A percentile compares a stretch with the other conserved stretches of the same genome.
Conservation (phyloP, 2,113 vertebrate species). For the Ciconia maguari region DNA sequence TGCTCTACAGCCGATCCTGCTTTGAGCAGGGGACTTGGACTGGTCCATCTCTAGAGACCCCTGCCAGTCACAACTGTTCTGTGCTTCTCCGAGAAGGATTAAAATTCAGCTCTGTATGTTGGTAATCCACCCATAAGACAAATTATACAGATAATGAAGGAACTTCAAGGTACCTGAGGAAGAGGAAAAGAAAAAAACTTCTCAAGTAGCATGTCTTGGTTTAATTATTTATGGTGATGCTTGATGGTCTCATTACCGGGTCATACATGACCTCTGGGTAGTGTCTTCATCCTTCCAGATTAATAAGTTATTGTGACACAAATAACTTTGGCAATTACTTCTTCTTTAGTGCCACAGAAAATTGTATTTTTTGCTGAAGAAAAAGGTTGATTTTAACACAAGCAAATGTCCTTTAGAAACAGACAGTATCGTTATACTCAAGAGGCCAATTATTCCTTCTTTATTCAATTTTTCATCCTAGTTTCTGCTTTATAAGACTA, state of each 20-base stretch:
- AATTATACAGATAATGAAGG: not conserved
- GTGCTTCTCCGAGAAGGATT: not conserved
- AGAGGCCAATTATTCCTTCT: constrained; percentile 68
- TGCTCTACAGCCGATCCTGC: not conserved
- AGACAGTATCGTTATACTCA: constrained; percentile 56
- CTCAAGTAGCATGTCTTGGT: not conserved
- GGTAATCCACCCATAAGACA: not conserved
- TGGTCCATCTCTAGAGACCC: not conserved
- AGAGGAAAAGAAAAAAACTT: not conserved
- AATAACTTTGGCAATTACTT: constrained; percentile 24
- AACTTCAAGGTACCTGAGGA: not conserved
- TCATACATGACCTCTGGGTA: constrained; percentile 46
- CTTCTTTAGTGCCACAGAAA: not conserved
- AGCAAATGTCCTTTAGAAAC: constrained; percentile 62
- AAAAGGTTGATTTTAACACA: constrained; percentile 37
- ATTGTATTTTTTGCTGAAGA: not conserved
- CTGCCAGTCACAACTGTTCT: not conserved
- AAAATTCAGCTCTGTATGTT: not conserved
- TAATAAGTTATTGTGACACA: constrained; percentile 46
- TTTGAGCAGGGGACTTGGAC: not conserved
- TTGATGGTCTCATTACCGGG: constrained; percentile 41
- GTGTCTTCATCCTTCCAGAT: constrained; percentile 9
- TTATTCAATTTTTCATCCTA: not conserved
- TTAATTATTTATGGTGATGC: constrained; percentile 59
- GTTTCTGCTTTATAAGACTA: constrained; percentile 6